Base-by-base conservation (phyloP, 2,888 invertebrate species). In the Parthenolecanium corni region DNA sequence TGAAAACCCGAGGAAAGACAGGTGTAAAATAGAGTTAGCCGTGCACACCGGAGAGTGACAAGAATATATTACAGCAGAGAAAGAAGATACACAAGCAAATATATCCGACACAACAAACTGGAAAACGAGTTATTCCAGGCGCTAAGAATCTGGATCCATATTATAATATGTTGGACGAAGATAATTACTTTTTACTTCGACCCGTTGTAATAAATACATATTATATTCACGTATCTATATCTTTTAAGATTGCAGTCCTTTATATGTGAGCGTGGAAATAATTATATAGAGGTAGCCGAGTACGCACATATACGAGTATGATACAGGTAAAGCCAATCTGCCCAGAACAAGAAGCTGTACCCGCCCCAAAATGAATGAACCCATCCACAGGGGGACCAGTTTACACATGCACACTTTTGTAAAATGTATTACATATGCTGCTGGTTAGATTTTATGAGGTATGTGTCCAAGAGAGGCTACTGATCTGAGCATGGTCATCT, bases 131-230 rank as follows among this genome's bases (percentile, higher is more conserved):
- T 61, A 51, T 51, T 38, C 51, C 49, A 61, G 61, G 61, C 61
- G 61, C 61, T 61, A 61, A 51, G 61, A 51, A 51, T 49, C 61
- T 61, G 61, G 51, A 61, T 51, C 61, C 49, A 38, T 51, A 61
- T 51, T 49, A 51, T 51, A 36, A 58, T 58, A 49, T 38, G 61
- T 61, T 61, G 31, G 11, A 61, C 49, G 51, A 24, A 61, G 61
- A 61, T 61, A 61, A 61, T 61, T 61, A 61, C 61, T 61, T 61
- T 61, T 61, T 61, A 61, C 61, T 61, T 31, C 20, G 49, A n/a
- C 6, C 25, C 56, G 53, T 54, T 54, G 54, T 54, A 54, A 14
- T 52, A 52, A 11, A 52, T 52, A 52, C 52, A 25, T 31, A 52
- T 44, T 44, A 16, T 52, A 14, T 18, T n/a, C 36, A 25, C 18